phyloP scores from a whole-genome alignment of 2,888 invertebrate species.

The Lasioglossum pauxillum region DNA sequence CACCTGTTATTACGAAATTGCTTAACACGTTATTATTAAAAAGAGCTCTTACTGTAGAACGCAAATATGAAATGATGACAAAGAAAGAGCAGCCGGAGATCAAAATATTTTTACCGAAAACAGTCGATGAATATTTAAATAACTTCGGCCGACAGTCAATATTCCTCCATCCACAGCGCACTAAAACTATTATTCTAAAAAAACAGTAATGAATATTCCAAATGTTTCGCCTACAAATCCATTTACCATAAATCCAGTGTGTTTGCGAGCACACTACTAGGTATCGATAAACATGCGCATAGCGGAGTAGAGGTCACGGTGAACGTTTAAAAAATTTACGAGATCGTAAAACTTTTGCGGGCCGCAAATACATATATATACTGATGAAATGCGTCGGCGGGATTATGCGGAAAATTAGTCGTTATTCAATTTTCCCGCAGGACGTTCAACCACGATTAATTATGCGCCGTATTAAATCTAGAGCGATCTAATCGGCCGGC shows the following conservation, averaged over 20 bases:
- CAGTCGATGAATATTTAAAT: not conserved
- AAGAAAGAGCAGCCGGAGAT: not conserved
- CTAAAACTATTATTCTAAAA: not conserved
- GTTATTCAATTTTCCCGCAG: slow-evolving; percentile 46
- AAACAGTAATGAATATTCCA: not conserved
- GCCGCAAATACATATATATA: not conserved
- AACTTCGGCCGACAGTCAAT: not conserved
- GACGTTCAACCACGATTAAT: slow-evolving; percentile 49
- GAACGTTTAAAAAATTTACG: not conserved
- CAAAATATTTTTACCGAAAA: not conserved
- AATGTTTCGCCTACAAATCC: not conserved
- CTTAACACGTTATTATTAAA: not conserved
- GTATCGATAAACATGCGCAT: not conserved
- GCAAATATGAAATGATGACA: not conserved
- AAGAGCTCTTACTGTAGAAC: not conserved
- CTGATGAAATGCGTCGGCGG: not conserved
- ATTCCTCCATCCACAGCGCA: not conserved
- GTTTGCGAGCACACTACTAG: not conserved
- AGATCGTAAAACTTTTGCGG: not conserved
- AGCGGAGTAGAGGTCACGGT: too few relatives aligned
- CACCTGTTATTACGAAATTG: not conserved
- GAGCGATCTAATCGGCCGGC: slow-evolving; percentile 46
- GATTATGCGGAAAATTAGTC: slow-evolving; percentile 15
- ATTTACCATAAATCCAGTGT: not conserved
- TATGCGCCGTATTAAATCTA: slow-evolving; percentile 53